Evolutionary conservation across 2,888 invertebrate species (phyloP).

Genomic region (Phoronis australis): DNA sequence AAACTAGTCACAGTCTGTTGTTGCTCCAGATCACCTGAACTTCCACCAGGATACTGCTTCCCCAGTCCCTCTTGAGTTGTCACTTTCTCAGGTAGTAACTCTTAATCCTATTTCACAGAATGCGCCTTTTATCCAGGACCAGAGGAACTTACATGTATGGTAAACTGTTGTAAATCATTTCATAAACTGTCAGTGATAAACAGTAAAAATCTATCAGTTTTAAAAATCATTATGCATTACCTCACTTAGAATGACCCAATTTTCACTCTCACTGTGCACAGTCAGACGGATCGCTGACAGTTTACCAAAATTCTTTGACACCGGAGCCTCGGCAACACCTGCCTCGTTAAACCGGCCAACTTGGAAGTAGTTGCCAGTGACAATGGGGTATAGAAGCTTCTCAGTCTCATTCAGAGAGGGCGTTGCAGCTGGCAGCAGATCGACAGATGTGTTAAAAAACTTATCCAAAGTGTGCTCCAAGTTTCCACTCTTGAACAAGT

Average conservation of each 20-base stretch:
- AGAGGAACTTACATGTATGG: too few species aligned
- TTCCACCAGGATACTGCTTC: too few species aligned
- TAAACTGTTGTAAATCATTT: too few species aligned
- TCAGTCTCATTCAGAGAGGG: conserved; percentile 14
- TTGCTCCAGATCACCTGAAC: too few species aligned
- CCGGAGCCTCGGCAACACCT: conserved; percentile 71
- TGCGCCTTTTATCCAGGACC: too few species aligned
- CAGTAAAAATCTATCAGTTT: too few species aligned
- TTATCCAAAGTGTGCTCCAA: conserved; percentile 82
- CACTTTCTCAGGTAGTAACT: too few species aligned
- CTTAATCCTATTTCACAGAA: too few species aligned
- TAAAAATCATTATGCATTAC: too few species aligned
- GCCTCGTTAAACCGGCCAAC: conserved; percentile 73
- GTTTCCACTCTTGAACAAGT: conserved; percentile 67
- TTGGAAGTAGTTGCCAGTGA: conserved; percentile 65
- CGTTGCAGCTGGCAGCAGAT: conserved; percentile 61
- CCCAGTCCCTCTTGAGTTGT: too few species aligned
- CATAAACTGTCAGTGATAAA: too few species aligned
- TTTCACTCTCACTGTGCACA: conserved; percentile 73
- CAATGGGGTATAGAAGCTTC: conserved; percentile 47
- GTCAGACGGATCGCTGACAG: conserved; percentile 70
- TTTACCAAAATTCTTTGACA: conserved; percentile 65
- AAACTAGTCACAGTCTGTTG: too few species aligned
- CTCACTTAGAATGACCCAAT: conserved; percentile 89
- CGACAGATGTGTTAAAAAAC: conserved; percentile 80